Percentiles rank a stretch among this genome's conserved stretches.
Evolutionary conservation across 1,140 invertebrate genomes (phyloP).

Genomic region (Phymorhynchus buccinoides): DNA sequence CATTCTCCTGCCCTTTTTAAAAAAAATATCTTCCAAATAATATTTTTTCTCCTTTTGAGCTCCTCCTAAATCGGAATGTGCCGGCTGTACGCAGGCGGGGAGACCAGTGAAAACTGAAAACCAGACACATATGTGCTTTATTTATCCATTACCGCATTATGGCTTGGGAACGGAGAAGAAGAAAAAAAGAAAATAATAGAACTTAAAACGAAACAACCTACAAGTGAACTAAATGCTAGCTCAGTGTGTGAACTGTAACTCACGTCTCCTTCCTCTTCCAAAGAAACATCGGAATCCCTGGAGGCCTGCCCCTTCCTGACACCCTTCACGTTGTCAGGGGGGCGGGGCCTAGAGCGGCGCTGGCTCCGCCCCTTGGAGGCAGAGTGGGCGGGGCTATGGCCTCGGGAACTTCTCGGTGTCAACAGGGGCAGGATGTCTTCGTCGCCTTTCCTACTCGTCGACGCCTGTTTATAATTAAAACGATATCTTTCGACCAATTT

Average conservation of each 20-base stretch:
- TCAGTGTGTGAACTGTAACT: constrained; percentile 34
- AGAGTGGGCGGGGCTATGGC: constrained; percentile 42
- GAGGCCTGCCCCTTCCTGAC: background rate
- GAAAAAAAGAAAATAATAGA: background rate
- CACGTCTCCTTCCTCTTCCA: constrained; percentile 52
- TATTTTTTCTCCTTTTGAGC: too few species aligned
- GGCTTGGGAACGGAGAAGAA: background rate
- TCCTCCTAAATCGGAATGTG: too few species aligned
- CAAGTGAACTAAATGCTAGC: background rate
- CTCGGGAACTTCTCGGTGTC: constrained; percentile 54
- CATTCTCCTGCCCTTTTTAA: too few species aligned
- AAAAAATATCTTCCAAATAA: too few species aligned
- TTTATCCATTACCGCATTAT: too few species aligned
- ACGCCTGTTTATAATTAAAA: too few species aligned
- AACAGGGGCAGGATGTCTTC: constrained; percentile 68
- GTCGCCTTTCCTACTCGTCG: constrained; percentile 61
- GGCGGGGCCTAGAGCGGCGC: constrained; percentile 44
- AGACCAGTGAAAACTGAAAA: too few species aligned
- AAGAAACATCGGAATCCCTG: constrained; percentile 15
- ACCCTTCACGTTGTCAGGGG: background rate
- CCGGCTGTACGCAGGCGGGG: too few species aligned
- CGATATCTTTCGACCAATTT: too few species aligned
- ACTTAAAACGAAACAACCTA: background rate
- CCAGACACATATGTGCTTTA: too few species aligned
- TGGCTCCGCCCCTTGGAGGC: constrained; percentile 26